These are phyloP conservation scores for Thumatha senex DNA, from an alignment of 2,888 invertebrate species.

Conservation along the genomic window DNA sequence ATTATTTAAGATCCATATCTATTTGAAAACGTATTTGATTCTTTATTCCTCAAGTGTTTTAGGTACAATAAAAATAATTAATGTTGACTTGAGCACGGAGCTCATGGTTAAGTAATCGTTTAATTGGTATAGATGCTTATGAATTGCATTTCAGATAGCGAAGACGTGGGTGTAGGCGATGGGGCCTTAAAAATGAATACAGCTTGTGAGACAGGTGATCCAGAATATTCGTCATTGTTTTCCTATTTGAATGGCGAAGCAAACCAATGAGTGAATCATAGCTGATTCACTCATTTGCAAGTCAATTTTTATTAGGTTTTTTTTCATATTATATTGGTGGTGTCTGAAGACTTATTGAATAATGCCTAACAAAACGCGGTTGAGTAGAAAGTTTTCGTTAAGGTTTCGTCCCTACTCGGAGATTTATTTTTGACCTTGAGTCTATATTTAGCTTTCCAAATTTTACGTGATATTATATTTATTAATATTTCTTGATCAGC, in stretches of 20 bases:
- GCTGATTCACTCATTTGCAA: not conserved
- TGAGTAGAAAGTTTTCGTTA: no score
- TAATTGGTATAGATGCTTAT: constrained; percentile 57
- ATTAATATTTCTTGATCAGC: no score
- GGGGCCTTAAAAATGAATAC: constrained; percentile 10
- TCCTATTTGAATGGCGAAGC: not conserved
- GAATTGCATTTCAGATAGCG: constrained; percentile 34
- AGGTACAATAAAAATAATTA: constrained; percentile 68
- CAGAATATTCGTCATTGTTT: not conserved
- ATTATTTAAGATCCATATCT: constrained; percentile 13
- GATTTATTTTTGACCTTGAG: no score
- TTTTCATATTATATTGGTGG: no score
- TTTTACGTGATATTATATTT: no score
- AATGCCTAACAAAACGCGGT: no score
- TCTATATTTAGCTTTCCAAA: no score
- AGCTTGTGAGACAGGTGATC: not conserved
- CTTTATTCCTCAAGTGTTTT: constrained; percentile 32
- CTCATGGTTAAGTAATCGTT: constrained; percentile 55
- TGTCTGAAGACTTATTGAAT: no score
- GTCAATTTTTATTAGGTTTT: no score
- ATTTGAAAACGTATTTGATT: constrained; percentile 7
- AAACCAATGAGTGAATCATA: not conserved
- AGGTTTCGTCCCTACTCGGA: no score
- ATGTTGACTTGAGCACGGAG: constrained; percentile 58
- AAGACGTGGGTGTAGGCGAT: constrained; percentile 34